Evolutionary conservation across 2,113 vertebrate species (phyloP), one percentile per base, ranked within the genome.

Genomic region (Argyrosomus japonicus): DNA sequence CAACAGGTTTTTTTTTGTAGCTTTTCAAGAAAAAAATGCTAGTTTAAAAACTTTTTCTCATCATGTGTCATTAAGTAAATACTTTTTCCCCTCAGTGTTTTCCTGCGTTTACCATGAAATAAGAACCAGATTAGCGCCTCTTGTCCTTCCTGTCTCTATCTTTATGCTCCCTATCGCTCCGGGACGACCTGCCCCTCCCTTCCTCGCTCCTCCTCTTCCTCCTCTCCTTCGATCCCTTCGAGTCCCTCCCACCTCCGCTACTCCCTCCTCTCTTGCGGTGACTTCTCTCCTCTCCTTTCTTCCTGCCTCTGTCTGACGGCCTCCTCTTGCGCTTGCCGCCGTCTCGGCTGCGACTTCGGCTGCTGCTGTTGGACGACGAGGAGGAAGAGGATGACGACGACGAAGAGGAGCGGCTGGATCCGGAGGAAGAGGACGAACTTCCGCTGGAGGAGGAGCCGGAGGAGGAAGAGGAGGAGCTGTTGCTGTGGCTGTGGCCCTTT

Each of bases 71-170:
- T 21, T 50, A 57, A 68, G 12, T 29, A 68, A 78, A 62, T 12
- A 13, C 45, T 68, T 77, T n/a, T n/a, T n/a, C n/a, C 15, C 64
- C 51, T 72, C 54, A 19, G 17, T 18, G 43, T 61, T 73, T 27
- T 45, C 64, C 63, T 25, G 14, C 48, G 18, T 56, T 76, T 1
- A 25, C 32, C 14, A 40, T 53, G 56, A 73, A 23, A 23, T 21
- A 15, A 47, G 21, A 70, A 65, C 19, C 62, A 64, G 2, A 73
- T 94, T 89, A 99, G 94, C 96, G 97, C 93, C 98, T 97, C 93
- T 97, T 99, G 93, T 99, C 97, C 95, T 99, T 99, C 93, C 97
- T 97, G 94, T 99, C 97, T 90, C 90, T 92, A 94, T 97, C 96
- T 95, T 98, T 99, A 93, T 96, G 97, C 88, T 99, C 98, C 95